Evolutionary conservation across 2,113 vertebrate species (phyloP), one percentile per base, ranked within the genome.

Genomic region (Tonatia bakeri): DNA sequence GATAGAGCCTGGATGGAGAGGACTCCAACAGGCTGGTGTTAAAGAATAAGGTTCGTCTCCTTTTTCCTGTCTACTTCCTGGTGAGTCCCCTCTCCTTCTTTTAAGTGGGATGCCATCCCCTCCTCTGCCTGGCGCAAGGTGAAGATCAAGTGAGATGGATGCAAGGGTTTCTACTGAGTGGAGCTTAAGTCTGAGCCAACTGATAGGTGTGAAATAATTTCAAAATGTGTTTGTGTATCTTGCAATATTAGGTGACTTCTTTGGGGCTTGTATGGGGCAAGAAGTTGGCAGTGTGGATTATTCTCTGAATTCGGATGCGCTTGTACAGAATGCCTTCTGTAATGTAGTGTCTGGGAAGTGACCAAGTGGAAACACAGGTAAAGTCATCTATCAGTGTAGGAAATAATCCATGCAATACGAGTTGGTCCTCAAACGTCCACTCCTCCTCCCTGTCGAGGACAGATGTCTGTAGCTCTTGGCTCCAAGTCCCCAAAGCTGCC

Each of bases 401-500:
- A 40, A 93, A 36, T 33, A 82, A 70, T 83, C 67, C 14, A 20
- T 47, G 69, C 1, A 43, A 26, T 61, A 65, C n/a, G 50, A 82
- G 47, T 61, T 40, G 10, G 43, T 20, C 24, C 36, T 73, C 45
- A 76, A 38, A 73, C 28, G 75, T 89, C n/a, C 36, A 4, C 50
- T 50, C 13, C 36, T 45, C 47, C 22, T 79, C 54, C 1, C 59
- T 8, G 1, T 54, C 87, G 72, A 77, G 89, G 20, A 91, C 67
- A 90, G 76, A 43, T 82, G 82, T 69, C 70, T 87, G 45, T 28
- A 69, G 75, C 33, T 92, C 61, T 80, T 94, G 90, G 95, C 50
- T 85, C 67, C 33, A 73, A 88, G 43, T 82, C 61, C 80, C 81
- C 40, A 64, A 50, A 52, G 9, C 45, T 87, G 82, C 93, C 73